A percentile compares a stretch with the other conserved stretches of the same genome.
phyloP scores from a whole-genome alignment of 2,888 invertebrate species.

The Magallana nippona region DNA sequence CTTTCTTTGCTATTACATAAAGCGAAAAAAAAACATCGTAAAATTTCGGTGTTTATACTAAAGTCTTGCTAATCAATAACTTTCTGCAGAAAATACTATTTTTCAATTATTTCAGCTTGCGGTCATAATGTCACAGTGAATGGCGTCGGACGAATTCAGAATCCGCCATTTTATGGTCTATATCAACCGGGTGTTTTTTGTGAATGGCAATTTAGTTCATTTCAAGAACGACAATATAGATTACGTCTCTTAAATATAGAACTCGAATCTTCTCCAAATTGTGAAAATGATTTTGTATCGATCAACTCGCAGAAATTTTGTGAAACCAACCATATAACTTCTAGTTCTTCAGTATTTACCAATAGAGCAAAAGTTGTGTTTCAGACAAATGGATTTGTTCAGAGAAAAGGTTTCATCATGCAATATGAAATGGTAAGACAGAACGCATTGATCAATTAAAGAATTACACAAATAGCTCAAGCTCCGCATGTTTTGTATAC shows the following conservation, averaged over 20 bases:
- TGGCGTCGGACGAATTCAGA: conserved; percentile 39
- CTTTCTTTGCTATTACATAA: no score
- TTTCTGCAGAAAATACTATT: background rate
- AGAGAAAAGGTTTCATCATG: conserved; percentile 40
- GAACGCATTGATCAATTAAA: no score
- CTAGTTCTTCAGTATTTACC: background rate
- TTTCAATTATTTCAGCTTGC: conserved; percentile 45
- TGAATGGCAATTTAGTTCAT: conserved; percentile 47
- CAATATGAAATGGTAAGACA: conserved; percentile 26
- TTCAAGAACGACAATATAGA: background rate
- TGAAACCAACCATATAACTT: background rate
- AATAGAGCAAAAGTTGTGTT: conserved; percentile 6
- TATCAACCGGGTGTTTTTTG: conserved; percentile 55
- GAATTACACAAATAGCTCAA: no score
- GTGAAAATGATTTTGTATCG: conserved; percentile 41
- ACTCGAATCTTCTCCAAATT: conserved; percentile 23
- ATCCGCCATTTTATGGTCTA: conserved; percentile 46
- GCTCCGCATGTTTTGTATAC: no score
- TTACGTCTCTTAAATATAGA: conserved; percentile 35
- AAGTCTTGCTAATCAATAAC: background rate
- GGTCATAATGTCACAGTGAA: conserved; percentile 52
- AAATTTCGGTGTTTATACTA: no score
- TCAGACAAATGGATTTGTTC: background rate
- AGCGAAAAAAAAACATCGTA: no score
- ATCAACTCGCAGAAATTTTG: background rate